Conservation (phyloP, 2,113 vertebrate genomes). For the Sander lucioperca region DNA sequence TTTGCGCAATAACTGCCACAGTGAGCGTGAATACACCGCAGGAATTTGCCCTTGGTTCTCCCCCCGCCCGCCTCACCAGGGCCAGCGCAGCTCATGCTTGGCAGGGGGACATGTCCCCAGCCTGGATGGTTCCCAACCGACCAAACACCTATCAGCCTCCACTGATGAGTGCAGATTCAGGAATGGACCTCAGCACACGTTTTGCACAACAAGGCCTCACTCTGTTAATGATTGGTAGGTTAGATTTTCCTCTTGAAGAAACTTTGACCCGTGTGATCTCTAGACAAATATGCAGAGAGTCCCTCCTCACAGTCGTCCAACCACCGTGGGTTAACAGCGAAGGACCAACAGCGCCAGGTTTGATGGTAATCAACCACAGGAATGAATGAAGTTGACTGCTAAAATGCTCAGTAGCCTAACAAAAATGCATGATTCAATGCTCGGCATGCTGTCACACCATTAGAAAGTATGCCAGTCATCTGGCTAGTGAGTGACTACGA, state of each 20-base stretch:
- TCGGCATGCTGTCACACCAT: constrained; percentile 61
- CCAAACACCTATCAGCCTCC: constrained; percentile 11
- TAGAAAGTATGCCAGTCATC: constrained; percentile 60
- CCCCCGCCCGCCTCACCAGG: neutral
- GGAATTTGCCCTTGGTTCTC: constrained; percentile 57
- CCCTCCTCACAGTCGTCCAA: neutral
- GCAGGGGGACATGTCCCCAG: constrained; percentile 20
- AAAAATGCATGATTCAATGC: constrained; percentile 38
- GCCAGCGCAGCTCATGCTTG: constrained; percentile 6
- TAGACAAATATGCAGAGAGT: constrained; percentile 45
- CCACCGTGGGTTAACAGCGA: neutral
- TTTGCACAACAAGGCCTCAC: constrained; percentile 19
- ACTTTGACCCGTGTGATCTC: constrained; percentile 50
- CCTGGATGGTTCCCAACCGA: neutral
- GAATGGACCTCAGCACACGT: constrained; percentile 18
- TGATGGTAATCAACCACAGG: neutral
- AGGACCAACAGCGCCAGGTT: neutral
- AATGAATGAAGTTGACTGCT: constrained; percentile 33
- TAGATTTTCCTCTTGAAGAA: constrained; percentile 19
- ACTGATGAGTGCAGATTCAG: neutral
- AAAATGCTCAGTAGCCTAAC: constrained; percentile 20
- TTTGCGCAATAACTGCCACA: constrained; percentile 63
- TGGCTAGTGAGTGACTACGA: constrained; percentile 24
- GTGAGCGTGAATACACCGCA: constrained; percentile 58
- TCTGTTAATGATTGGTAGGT: constrained; percentile 73